A percentile compares a stretch with the other conserved stretches of the same genome.
Conservation (phyloP, 2,797 vertebrate genomes). For the Spinus olivaceus region DNA sequence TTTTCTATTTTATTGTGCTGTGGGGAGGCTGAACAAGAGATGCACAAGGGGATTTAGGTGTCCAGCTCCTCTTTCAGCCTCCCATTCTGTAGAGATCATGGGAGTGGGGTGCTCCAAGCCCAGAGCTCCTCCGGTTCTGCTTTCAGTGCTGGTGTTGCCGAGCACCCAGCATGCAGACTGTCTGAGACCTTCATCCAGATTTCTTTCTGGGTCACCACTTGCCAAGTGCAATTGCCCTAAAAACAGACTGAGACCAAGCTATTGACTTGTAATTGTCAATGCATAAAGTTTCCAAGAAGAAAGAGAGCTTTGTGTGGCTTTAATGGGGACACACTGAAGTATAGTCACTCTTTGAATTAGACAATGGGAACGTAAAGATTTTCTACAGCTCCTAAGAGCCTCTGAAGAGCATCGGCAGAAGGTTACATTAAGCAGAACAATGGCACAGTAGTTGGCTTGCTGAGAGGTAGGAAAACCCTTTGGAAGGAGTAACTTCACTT, state of each 20-base stretch:
- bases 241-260: slow-evolving; percentile 13
- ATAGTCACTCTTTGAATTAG: slow-evolving; percentile 3
- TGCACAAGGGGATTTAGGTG: not conserved
- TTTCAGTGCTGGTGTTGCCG: not conserved
- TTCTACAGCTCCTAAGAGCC: not conserved
- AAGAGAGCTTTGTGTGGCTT: slow-evolving; percentile 45
- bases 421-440: slow-evolving; percentile 32
- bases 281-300: slow-evolving; percentile 38
- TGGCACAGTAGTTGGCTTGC: slow-evolving; percentile 38
- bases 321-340: slow-evolving; percentile 34
- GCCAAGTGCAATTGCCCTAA: slow-evolving; percentile 33
- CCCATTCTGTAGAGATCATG: not conserved
- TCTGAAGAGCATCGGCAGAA: slow-evolving; percentile 47
- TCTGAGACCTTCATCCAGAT: not conserved
- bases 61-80: not conserved
- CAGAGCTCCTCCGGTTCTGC: not conserved
- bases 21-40: not conserved
- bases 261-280: slow-evolving; percentile 49
- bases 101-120: not conserved
- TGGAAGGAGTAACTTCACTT: slow-evolving; percentile 31
- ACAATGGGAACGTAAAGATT: slow-evolving; percentile 21
- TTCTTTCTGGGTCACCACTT: slow-evolving; percentile 44
- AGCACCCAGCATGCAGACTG: not conserved
- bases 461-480: slow-evolving; percentile 47
- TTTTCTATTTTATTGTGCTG: not conserved